Evolutionary conservation across 2,113 vertebrate species (phyloP), one percentile per base, ranked within the genome.

Genomic region (Collichthys lucidus): DNA sequence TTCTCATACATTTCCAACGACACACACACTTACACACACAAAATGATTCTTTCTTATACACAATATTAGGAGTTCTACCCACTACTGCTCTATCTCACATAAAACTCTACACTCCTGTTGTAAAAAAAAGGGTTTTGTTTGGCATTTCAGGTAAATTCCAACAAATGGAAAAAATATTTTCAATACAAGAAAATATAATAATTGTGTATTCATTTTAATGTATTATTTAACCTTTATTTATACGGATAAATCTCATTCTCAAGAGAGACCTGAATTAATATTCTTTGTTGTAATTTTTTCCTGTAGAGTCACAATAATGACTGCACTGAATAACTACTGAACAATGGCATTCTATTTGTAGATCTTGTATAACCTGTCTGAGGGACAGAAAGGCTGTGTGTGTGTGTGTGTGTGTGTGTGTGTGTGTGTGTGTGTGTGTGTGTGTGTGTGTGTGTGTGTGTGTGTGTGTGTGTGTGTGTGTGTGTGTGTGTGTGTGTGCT

Each of bases 381-480:
- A 46, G 3, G 65, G 14, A 55, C 5, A 57, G 24, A 69, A 24
- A 42, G n/a, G 29, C 9, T 66, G 31, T 75, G 69, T 71, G 49
- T 60, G 24, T 49, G 44, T 73, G 12, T 68, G 57, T 74, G 71
- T 70, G 29, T 59, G 64, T 15, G 44, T 55, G 57, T 46, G 53
- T 31, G 44, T 73, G 12, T 68, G 57, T 74, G 71, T 70, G 29
- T 59, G 64, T 15, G 44, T 55, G 57, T 46, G 53, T 70, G 64
- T 11, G 44, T 55, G 57, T 46, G 46, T 57, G 5, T 83, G 47
- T 70, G 31, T 12, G 44, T 15, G 46, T 31, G 29, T 75, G 31
- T 75, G 69, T 71, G 49, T 60, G 24, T 49, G 44, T 73, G 12
- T 68, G 59, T 74, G 71, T 66, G 29, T 59, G 64, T 15, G 44